phyloP scores from a whole-genome alignment of 2,113 vertebrate species.

The Pangasianodon hypophthalmus region DNA sequence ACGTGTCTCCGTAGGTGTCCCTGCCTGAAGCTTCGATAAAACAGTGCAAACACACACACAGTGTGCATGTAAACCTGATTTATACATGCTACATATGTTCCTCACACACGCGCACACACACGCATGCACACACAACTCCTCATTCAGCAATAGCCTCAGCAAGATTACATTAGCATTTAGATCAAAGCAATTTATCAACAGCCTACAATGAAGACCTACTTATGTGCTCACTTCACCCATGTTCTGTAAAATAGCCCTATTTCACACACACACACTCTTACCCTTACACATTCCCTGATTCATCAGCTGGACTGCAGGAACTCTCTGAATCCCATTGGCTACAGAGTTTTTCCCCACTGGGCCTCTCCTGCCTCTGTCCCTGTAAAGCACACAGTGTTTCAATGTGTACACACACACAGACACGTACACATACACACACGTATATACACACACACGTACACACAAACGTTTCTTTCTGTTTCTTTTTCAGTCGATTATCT shows the following conservation, averaged over 20 bases:
- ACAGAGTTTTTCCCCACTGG: slow-evolving; percentile 30
- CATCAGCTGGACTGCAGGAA: slow-evolving; percentile 49
- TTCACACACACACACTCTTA: slow-evolving; percentile 20
- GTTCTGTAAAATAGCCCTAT: neutral
- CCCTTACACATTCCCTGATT: slow-evolving; percentile 48
- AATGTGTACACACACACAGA: neutral
- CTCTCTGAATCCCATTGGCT: slow-evolving; percentile 46
- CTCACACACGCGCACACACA: neutral
- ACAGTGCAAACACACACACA: neutral
- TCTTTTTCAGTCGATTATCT: neutral
- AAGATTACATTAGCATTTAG: slow-evolving; percentile 1
- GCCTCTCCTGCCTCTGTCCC: slow-evolving; percentile 42
- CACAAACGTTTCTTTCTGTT: neutral
- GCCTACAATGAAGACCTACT: neutral
- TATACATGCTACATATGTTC: neutral
- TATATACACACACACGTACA: neutral
- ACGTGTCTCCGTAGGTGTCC: slow-evolving; percentile 85
- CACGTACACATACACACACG: neutral
- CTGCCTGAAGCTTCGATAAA: slow-evolving; percentile 73
- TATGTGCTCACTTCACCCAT: neutral
- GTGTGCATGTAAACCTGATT: neutral
- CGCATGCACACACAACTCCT: neutral
- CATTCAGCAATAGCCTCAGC: neutral
- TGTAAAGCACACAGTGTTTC: slow-evolving; percentile 15
- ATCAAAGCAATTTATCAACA: neutral